Evolutionary conservation across 2,113 vertebrate species (phyloP), one percentile per base, ranked within the genome.

Genomic region (Epinephelus cyanopodus): DNA sequence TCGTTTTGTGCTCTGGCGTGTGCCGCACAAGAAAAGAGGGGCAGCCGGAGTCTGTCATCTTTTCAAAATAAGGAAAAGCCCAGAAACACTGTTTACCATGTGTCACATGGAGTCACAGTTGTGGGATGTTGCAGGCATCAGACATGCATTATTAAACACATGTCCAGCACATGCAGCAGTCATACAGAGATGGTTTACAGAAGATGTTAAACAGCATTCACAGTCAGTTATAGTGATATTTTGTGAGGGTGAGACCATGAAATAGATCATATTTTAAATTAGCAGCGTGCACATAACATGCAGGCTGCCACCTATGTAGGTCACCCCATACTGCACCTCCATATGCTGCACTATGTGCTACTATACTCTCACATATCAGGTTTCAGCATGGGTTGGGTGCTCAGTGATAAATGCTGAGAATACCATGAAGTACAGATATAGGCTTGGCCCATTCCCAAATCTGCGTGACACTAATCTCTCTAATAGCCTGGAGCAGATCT

Each of bases 391-490:
- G 77, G 65, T 71, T 83, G 65, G 81, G 83, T 74, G 82, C 79
- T 75, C 81, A 54, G 83, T 90, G 78, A 92, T 89, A 90, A 93
- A 94, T 86, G 87, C 89, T 88, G 89, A 87, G 91, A 92, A 92
- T 93, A 85, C 90, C 91, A 82, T 77, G 87, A 84, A 84, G 91
- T 79, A 84, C 90, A 89, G 76, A 94, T 93, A 94, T 93, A 92
- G 93, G 87, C 77, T 85, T 90, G 92, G 88, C 92, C 88, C 77
- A 27, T 57, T 86, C 85, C 91, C 92, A 93, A 89, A 92, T 89
- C 91, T 88, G 85, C 39, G 82, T 93, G 91, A 92, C 92, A 93
- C 86, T 94, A 94, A 94, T 93, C 92, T 88, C 87, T 90, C 79
- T 92, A 92, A 92, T 91, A 92, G 90, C 87, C 86, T 82, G 84